phyloP scores from a whole-genome alignment of 2,113 vertebrate species.

The Triplophysa rosa region DNA sequence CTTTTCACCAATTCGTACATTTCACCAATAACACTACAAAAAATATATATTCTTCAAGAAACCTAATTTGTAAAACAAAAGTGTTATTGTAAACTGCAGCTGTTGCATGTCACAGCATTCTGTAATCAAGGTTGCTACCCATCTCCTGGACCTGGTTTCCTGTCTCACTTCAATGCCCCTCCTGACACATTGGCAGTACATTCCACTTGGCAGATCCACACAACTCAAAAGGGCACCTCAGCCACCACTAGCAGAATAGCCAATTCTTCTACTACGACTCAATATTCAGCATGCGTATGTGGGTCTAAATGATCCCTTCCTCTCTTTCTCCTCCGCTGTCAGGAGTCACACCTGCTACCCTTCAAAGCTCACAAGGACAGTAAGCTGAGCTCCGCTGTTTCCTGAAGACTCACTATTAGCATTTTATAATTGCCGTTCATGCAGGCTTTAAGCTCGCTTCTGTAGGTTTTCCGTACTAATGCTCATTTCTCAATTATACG shows the following conservation, averaged over 20 bases:
- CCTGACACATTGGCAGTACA: constrained; percentile 66
- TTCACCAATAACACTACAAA: too few relatives aligned
- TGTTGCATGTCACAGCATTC: not conserved
- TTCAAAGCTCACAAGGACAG: constrained; percentile 19
- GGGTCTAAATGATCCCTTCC: constrained; percentile 68
- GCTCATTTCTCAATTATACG: constrained; percentile 39
- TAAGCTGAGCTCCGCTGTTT: not conserved
- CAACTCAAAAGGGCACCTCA: constrained; percentile 63
- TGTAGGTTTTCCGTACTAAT: not conserved
- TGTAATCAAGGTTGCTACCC: constrained; percentile 67
- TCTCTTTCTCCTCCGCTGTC: constrained; percentile 53
- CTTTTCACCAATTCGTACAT: too few relatives aligned
- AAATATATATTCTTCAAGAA: too few relatives aligned
- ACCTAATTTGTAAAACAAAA: not conserved
- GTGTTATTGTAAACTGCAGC: not conserved
- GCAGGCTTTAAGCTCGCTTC: not conserved
- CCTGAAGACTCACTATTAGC: not conserved
- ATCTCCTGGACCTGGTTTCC: constrained; percentile 63
- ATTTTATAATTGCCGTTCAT: constrained; percentile 22
- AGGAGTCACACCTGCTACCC: constrained; percentile 49
- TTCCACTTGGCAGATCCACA: constrained; percentile 71
- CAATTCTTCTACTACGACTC: constrained; percentile 69
- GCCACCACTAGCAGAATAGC: constrained; percentile 67
- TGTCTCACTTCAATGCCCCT: constrained; percentile 69
- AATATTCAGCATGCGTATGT: constrained; percentile 68